phyloP scores from a whole-genome alignment of 2,797 vertebrate species.

The Alca torda region DNA sequence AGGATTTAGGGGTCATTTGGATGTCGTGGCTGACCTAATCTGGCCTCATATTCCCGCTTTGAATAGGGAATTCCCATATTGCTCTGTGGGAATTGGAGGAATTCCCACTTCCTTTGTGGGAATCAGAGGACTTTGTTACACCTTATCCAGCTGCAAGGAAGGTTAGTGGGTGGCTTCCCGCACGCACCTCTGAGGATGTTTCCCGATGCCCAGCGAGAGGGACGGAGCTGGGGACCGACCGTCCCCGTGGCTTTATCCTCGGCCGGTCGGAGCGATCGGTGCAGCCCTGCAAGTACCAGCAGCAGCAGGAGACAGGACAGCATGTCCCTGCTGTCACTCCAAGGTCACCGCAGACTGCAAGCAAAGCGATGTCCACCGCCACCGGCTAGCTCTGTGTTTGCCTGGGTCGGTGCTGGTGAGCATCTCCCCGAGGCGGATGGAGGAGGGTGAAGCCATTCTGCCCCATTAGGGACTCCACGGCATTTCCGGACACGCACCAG shows the following conservation, averaged over 20 bases:
- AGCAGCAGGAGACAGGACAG: background rate
- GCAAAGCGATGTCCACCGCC: background rate
- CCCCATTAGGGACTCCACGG: background rate
- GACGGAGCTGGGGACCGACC: background rate
- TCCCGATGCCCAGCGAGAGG: background rate
- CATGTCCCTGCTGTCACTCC: background rate
- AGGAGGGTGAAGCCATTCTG: background rate
- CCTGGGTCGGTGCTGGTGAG: background rate
- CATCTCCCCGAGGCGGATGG: background rate
- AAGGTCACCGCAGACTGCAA: background rate
- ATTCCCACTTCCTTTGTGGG: too few relatives aligned
- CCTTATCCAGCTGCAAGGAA: background rate
- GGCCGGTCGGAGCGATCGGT: fast-evolving
- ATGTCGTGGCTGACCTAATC: background rate
- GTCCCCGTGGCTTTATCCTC: fast-evolving
- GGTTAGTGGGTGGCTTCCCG: background rate
- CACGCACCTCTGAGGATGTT: background rate
- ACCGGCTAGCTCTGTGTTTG: fast-evolving
- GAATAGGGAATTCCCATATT: background rate
- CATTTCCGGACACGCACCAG: background rate
- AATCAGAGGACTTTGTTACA: background rate
- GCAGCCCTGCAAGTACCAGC: background rate
- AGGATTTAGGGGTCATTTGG: background rate
- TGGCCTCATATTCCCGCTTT: background rate
- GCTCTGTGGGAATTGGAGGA: too few relatives aligned